Percentiles rank a stretch among this genome's conserved stretches.
phyloP scores from a whole-genome alignment of 2,888 invertebrate genomes.

The Ectobius pallidus region DNA sequence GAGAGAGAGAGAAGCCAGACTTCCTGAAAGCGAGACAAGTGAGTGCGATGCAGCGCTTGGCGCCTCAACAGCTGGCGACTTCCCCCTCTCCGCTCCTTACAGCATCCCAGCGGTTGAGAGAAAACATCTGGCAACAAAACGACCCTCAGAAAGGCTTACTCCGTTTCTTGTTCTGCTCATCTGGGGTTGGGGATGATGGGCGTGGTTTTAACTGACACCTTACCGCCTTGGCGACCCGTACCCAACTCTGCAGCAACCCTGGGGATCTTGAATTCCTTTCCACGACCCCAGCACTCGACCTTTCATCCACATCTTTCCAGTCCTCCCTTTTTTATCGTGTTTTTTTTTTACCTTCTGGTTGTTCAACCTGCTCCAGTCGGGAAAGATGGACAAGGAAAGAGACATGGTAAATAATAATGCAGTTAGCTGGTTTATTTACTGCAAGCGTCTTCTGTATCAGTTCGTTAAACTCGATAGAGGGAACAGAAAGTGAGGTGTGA shows the following conservation, averaged over 20 bases:
- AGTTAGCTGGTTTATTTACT: not conserved
- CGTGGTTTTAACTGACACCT: not conserved
- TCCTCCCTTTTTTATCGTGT: not conserved
- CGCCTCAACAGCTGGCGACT: not conserved
- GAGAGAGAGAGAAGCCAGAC: too few relatives aligned
- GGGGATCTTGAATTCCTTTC: not conserved
- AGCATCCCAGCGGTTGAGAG: constrained; percentile 9
- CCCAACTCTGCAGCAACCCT: not conserved
- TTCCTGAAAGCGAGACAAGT: too few relatives aligned
- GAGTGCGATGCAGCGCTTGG: not conserved
- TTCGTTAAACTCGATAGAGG: constrained; percentile 7
- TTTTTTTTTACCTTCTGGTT: not conserved
- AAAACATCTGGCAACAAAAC: constrained; percentile 14
- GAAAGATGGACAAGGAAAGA: not conserved
- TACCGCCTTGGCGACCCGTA: not conserved
- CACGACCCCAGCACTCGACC: not conserved
- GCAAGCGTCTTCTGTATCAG: not conserved
- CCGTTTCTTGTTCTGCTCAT: not conserved
- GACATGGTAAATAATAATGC: constrained; percentile 11
- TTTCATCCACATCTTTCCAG: not conserved
- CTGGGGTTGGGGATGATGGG: not conserved
- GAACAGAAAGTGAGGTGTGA: constrained; percentile 7
- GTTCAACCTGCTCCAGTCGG: not conserved
- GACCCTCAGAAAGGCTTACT: not conserved
- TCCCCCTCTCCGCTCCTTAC: not conserved